These are phyloP conservation scores for Mastigias papua DNA, from an alignment of 30 jellyfish, hydroid and myxozoan species.

Conservation along the genomic window DNA sequence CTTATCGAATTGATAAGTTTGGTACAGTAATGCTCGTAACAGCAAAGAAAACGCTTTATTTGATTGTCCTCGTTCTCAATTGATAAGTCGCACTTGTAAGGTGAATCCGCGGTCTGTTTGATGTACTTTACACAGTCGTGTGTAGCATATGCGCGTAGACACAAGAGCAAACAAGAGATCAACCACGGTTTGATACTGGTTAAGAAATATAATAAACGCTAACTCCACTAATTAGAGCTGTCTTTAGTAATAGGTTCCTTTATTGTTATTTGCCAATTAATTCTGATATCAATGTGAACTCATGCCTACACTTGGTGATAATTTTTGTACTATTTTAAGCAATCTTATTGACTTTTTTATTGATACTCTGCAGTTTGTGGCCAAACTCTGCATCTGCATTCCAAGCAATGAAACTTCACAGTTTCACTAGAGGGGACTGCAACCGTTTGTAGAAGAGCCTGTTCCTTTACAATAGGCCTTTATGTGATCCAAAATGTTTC, in stretches of 20 bases:
- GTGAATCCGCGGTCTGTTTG: conserved; percentile 66
- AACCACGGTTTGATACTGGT: conserved; percentile 63
- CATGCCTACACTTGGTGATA: too few relatives aligned
- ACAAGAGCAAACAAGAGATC: conserved; percentile 72
- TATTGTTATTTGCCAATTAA: not conserved
- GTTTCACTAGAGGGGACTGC: too few relatives aligned
- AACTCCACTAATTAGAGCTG: not conserved
- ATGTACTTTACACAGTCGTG: conserved; percentile 61
- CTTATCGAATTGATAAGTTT: conserved; percentile 33
- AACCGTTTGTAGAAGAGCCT: too few relatives aligned
- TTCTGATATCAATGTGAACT: too few relatives aligned
- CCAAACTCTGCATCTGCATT: too few relatives aligned
- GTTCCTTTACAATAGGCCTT: too few relatives aligned
- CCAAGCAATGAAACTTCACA: too few relatives aligned
- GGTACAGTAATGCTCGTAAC: conserved; percentile 23
- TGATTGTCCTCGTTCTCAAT: conserved; percentile 51
- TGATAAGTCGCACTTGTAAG: conserved; percentile 67
- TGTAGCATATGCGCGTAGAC: conserved; percentile 75
- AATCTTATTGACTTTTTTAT: too few relatives aligned
- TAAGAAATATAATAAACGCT: conserved; percentile 21
- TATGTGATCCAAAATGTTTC: too few relatives aligned
- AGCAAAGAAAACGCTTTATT: conserved; percentile 9
- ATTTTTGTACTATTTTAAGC: too few relatives aligned
- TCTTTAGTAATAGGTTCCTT: not conserved
- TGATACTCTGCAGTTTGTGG: too few relatives aligned